These are phyloP conservation scores for Toxotes lorentzi DNA, from an alignment of 2,797 vertebrate genomes.

Conservation along the genomic window DNA sequence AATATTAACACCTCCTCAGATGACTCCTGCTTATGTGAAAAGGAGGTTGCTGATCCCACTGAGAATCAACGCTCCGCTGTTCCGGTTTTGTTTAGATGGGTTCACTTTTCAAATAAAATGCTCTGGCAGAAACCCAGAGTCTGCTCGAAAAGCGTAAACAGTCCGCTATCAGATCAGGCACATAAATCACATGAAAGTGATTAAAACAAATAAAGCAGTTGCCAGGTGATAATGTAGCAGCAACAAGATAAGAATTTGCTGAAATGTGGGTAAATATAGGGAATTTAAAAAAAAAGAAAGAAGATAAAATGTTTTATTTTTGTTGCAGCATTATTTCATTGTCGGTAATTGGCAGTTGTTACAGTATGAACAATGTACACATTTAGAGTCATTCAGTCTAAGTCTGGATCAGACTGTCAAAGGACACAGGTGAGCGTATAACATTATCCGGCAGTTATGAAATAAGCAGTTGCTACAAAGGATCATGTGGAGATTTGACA, in stretches of 20 bases:
- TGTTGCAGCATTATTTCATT: conserved; percentile 11
- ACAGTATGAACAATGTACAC: background rate
- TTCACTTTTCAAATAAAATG: background rate
- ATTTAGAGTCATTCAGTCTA: conserved; percentile 6
- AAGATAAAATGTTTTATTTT: conserved; percentile 2
- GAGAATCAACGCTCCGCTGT: conserved; percentile 2
- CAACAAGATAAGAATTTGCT: background rate
- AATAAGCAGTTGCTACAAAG: conserved; percentile 34
- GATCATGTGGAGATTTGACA: conserved; percentile 44
- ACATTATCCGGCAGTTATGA: conserved; percentile 23
- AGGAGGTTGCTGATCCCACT: conserved; percentile 2
- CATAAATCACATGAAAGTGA: background rate
- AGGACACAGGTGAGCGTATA: conserved; percentile 7
- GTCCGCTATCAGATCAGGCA: background rate
- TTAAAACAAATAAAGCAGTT: background rate
- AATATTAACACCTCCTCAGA: background rate
- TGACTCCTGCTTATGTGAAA: background rate
- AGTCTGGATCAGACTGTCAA: background rate
- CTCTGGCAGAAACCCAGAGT: background rate
- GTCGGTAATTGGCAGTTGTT: conserved; percentile 13
- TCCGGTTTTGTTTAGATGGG: background rate
- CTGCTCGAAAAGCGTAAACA: too few relatives aligned
- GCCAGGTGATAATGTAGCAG: background rate
- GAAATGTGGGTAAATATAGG: background rate
- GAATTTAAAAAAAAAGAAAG: too few relatives aligned